Evolutionary conservation across 2,113 vertebrate species (phyloP), one percentile per base, ranked within the genome.

Genomic region (Myodes glareolus): DNA sequence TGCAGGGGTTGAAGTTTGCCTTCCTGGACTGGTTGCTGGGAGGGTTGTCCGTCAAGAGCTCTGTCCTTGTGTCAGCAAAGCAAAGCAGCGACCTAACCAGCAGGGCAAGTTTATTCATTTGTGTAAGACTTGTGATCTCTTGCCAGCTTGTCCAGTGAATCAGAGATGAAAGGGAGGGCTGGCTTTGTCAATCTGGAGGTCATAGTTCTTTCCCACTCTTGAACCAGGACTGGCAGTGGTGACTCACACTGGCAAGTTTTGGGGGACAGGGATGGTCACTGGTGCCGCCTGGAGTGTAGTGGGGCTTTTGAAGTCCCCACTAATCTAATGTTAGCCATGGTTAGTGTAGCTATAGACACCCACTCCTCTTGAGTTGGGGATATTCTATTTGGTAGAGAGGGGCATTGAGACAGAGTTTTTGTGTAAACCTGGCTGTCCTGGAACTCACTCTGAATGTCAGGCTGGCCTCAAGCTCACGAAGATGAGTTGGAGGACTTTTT

Each of bases 41-140:
- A 73, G 25, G 23, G 19, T 80, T 63, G 50, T 47, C 17, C 0
- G 42, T 84, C 21, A 78, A 84, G 61, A 88, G 47, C 58, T 92
- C 61, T 92, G 1, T 29, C 45, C 42, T 86, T 31, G 27, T 42
- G 36, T 29, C 70, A 73, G 27, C 31, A 82, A 93, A 55, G n/a
- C 31, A 70, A 68, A 67, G 27, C 52, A 72, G 65, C 1, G 11
- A 47, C 1, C 65, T 81, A 86, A 95, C 29, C 75, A 94, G 81
- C 36, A 85, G 76, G 63, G 50, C 82, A 78, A 94, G 82, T 84
- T 91, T 86, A 73, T 77, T 91, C 68, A 91, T 52, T 86, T 92
- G 63, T 88, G 94, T 77, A 87, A 73, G 61, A 95, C 52, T 42
- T 91, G 13, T 4, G 23, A 11, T 55, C 68, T 90, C 86, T 88